Evolutionary conservation across 1,140 invertebrate genomes (phyloP), one percentile per base, ranked within the genome.

Genomic region (Tetraneura akinire): DNA sequence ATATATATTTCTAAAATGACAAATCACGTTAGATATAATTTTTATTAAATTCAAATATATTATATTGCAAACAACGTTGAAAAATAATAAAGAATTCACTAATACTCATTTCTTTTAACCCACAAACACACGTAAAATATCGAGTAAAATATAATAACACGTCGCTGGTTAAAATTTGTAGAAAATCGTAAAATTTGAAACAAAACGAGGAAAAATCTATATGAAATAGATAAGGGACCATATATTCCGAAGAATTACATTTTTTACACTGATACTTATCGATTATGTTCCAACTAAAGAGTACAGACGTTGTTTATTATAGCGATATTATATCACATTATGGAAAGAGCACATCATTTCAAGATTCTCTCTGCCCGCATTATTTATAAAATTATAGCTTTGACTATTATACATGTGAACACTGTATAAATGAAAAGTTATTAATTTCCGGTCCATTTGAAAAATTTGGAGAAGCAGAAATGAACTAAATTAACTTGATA

Each of bases 331-430:
- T n/a, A n/a, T n/a, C n/a, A n/a, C n/a, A n/a, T n/a, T n/a, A 68
- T 47, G 47, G 6, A 68, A 26, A 68, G 21, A 47, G 3, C 21
- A 68, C 14, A 47, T 68, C 37, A 68, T 21, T 47, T 45, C 42
- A 13, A 68, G 42, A 68, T 16, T n/a, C 62, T 47, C 32, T 23
- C 64, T 23, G 2, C 13, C 45, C 4, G 6, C n/a, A 45, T 45
- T 68, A 68, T 68, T 68, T 68, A n/a, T 68, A 68, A 68, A 32
- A 18, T 32, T 45, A 68, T 45, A 37, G 21, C n/a, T n/a, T n/a
- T n/a, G n/a, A 18, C 32, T 47, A 68, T 68, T 68, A 42, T 68
- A 14, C 23, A 14, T 47, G 6, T n/a, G 8, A 11, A 32, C n/a
- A n/a, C n/a, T 45, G 5, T 16, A 68, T 16, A n/a, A 37, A 23